Base-by-base conservation (phyloP, 2,888 invertebrate genomes). In the Lasiommata megera region DNA sequence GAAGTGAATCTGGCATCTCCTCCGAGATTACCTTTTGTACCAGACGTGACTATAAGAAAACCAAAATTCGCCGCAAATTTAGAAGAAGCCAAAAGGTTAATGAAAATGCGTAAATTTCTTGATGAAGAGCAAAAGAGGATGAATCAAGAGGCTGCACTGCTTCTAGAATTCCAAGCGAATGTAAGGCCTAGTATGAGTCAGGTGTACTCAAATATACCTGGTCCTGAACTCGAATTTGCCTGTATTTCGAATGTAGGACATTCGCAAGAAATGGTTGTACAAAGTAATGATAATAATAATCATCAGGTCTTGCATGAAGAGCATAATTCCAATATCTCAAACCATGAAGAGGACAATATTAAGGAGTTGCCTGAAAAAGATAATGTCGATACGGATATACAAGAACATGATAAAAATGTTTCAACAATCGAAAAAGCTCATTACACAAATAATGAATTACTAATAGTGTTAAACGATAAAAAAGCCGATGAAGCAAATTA, bases 51-150 rank as follows among this genome's bases (percentile, higher is more conserved):
- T 11, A 68, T 93, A 28, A 93, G 93, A 63, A 94, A 94, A 73
- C 94, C 94, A 0, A 95, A 93, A 82, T 93, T 94, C 57, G 94
- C 94, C 0, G 93, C 93, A 0, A 94, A 94, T 75, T 88, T 94
- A 41, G 90, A 92, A 66, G 94, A 95, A 82, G 94, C 94, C 0
- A 92, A 91, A 67, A 91, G 91, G 65, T 78, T 94, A 52, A 93
- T 94, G 91, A 94, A 94, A 77, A 92, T 94, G 74, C 83, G 94
- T 6, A 94, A 93, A 63, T 92, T 93, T 65, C 77, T 94, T 61
- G 93, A 93, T 31, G 93, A 93, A 68, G 88, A 93, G 69, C 93
- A 93, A 67, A 89, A 91, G 54, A 82, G 89, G 69, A 88, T 89
- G 82, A 91, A 91, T 50, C 89, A 92, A 73, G 90, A 89, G 66